Evolutionary conservation across 2,797 vertebrate genomes (phyloP), one percentile per base, ranked within the genome.

Genomic region (Phrynocephalus forsythii): DNA sequence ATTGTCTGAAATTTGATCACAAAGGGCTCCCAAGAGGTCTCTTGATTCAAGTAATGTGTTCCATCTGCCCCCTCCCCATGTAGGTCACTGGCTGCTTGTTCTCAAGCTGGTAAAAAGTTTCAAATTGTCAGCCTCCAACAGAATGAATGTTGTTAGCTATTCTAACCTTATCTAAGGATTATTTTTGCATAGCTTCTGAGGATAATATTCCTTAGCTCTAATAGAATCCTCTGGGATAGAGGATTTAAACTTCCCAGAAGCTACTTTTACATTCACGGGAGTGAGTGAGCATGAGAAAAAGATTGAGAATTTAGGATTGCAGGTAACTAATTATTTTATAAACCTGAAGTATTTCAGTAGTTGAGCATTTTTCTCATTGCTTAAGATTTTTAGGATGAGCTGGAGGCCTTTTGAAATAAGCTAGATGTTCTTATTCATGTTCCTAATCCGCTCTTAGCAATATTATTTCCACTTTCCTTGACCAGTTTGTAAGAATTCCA

Each of bases 261-360:
- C 90, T 87, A 28, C 88, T 92, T 92, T 92, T 89, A 89, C 93
- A 92, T 93, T 87, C 4, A 1, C 79, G 5, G 78, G 26, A 69
- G 6, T 26, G 75, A 84, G 44, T 69, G 6, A 68, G 75, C 85
- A 66, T 88, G 69, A 56, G 16, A 83, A 88, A 91, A 94, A 90
- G 87, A 87, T 48, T 2, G 15, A 22, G 63, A 78, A 89, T 68
- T 56, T 52, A 79, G 56, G 26, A 84, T 28, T 50, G 69, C 5
- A 44, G 60, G 44, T 60, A 67, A 75, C 38, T 73, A 84, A 84
- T 88, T 33, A 15, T 48, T 18, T 44, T 48, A 30, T 15, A 50
- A 77, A 50, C 89, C 90, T 63, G 18, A 63, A 63, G 20, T 63
- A 63, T 63, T 63, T 63, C 60, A 63, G 18, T 63, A 88, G 86